These are phyloP conservation scores for Lamellibrachia columna DNA, from an alignment of 2,888 invertebrate species.

Conservation along the genomic window DNA sequence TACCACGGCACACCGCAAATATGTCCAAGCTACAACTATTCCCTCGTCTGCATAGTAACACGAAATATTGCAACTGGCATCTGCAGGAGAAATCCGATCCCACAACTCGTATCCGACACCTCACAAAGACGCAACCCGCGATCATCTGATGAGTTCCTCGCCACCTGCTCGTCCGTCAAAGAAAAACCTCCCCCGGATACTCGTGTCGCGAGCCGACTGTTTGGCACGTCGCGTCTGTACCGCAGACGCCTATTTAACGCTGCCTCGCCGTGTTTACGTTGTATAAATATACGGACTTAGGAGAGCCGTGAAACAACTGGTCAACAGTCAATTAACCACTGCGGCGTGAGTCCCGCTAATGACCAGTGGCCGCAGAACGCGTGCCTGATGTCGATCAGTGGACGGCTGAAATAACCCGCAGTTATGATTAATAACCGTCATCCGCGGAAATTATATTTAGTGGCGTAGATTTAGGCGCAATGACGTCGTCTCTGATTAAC, in stretches of 20 bases:
- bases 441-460: not conserved
- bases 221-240: too few species aligned
- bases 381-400: not conserved
- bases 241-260: not conserved
- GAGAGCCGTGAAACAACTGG: constrained; percentile 13
- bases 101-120: not conserved
- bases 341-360: not conserved
- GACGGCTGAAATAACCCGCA: not conserved
- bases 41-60: not conserved
- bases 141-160: not conserved
- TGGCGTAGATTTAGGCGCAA: not conserved
- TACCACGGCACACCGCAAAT: not conserved
- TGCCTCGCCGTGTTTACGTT: not conserved
- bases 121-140: not conserved
- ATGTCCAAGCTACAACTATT: not conserved
- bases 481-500: not conserved
- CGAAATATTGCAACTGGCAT: not conserved
- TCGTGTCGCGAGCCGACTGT: too few species aligned
- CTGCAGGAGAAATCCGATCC: not conserved
- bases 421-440: constrained; percentile 12
- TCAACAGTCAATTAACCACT: not conserved
- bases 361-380: not conserved
- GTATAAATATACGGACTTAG: not conserved
- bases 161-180: not conserved
- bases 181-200: not conserved